Conservation (phyloP, 2,797 vertebrate genomes). For the Onychomys torridus region DNA sequence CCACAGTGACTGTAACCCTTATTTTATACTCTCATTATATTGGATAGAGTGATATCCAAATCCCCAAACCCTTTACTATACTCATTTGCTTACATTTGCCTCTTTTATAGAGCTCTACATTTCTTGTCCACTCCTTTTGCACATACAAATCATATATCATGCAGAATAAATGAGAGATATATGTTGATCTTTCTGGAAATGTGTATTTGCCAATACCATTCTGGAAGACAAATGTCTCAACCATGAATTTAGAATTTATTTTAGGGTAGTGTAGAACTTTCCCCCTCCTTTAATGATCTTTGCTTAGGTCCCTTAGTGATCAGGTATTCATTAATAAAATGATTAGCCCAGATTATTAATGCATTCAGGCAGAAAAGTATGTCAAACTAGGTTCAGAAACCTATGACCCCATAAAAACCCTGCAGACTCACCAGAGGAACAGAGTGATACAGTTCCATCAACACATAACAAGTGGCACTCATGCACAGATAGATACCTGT, state of each 20-base stretch:
- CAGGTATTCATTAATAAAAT: background rate
- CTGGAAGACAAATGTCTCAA: slow-evolving; percentile 29
- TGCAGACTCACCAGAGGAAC: background rate
- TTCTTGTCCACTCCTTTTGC: background rate
- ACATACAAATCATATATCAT: background rate
- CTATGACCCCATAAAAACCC: background rate
- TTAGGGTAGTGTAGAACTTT: background rate
- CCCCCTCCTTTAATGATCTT: background rate
- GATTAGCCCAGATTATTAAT: background rate
- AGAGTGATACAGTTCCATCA: background rate
- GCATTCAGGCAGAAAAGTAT: background rate
- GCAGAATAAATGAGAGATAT: background rate
- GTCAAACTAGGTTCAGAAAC: background rate
- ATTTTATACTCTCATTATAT: background rate
- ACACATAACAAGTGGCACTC: background rate
- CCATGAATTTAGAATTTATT: slow-evolving; percentile 1
- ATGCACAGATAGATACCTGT: no score
- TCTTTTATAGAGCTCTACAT: background rate
- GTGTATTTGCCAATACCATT: background rate
- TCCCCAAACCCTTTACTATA: background rate
- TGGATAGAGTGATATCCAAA: background rate
- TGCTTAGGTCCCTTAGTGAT: background rate
- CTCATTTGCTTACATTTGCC: background rate
- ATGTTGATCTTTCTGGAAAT: background rate
- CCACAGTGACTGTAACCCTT: background rate